A percentile compares a stretch with the other conserved stretches of the same genome.
phyloP scores from a whole-genome alignment of 2,888 invertebrate species.

The Choreutis nemorana region DNA sequence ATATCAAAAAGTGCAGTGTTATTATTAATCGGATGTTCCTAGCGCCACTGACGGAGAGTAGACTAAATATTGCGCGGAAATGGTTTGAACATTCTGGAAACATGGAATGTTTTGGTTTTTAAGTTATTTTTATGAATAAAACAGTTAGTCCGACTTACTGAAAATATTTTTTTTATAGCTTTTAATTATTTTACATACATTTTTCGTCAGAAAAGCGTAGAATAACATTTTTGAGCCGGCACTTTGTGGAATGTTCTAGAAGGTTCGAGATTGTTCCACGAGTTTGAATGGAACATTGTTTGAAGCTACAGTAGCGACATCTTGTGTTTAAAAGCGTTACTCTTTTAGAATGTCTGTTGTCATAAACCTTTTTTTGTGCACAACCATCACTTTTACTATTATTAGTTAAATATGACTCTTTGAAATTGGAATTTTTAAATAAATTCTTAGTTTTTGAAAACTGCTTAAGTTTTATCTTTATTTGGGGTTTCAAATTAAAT shows the following conservation, averaged over 20 bases:
- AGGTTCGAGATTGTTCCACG: constrained; percentile 27
- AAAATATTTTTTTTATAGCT: neutral
- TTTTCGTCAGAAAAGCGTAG: constrained; percentile 10
- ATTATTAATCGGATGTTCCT: constrained; percentile 23
- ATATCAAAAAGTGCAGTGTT: constrained; percentile 14
- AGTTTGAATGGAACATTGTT: constrained; percentile 9
- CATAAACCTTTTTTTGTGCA: constrained; percentile 33
- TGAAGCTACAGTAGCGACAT: constrained; percentile 17
- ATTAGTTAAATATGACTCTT: too few species aligned
- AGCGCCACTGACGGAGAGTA: constrained; percentile 28
- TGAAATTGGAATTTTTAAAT: too few species aligned
- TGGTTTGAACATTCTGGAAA: constrained; percentile 39
- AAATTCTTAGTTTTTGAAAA: too few species aligned
- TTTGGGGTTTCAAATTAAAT: too few species aligned
- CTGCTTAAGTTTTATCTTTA: too few species aligned
- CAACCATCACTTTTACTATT: too few species aligned
- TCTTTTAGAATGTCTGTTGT: constrained; percentile 10
- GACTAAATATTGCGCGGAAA: constrained; percentile 30
- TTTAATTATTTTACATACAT: constrained; percentile 1
- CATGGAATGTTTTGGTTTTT: constrained; percentile 10
- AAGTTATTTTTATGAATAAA: constrained; percentile 13
- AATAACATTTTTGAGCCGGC: constrained; percentile 8
- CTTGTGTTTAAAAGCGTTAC: constrained; percentile 20
- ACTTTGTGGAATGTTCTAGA: constrained; percentile 32
- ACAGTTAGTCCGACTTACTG: too few species aligned